Base-by-base conservation (phyloP, 2,888 invertebrate genomes). In the Epirrita christyi region DNA sequence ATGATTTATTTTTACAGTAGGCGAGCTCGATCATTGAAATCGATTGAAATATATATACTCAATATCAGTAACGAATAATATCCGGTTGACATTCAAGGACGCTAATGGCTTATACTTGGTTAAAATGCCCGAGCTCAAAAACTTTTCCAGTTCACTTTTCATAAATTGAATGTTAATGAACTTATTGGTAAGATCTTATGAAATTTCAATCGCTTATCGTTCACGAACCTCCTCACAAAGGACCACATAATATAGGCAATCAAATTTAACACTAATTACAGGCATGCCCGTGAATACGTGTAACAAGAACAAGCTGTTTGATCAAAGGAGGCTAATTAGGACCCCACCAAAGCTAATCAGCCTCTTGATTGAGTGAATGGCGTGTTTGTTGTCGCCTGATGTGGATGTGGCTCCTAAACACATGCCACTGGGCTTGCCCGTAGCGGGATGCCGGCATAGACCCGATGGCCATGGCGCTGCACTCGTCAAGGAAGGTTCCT, bases 261-360 rank as follows among this genome's bases (percentile, higher is more conserved):
- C 55, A 58, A 62, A 57, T 56, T 56, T 40, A 55, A 59, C 60
- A 57, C 59, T 50, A 63, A 64, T 64, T 59, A 70, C 71, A 76
- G 71, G 71, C 78, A 78, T 71, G 72, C 43, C 27, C 34, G 28
- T 53, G 46, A 36, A 37, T 72, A 73, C 76, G 73, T 78, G 80
- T 80, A 81, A 81, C 86, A 87, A 86, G 87, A 84, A 83, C 85
- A 78, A 73, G 73, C 75, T 79, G 73, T 76, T 68, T 78, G 85
- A 87, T 90, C 91, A 91, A 91, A 91, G 89, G 87, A 78, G 66
- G 69, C 80, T 90, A 89, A 91, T 89, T 85, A 87, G 48, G 29
- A 15, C 47, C 28, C 34, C 38, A 78, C 75, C 37, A 63, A 73
- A 73, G 78, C 82, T 85, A 88, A 90, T 90, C 88, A 89, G 83